A percentile compares a stretch with the other conserved stretches of the same genome.
These are phyloP conservation scores for Philotrypesis tridentata DNA, from an alignment of 1,140 invertebrate genomes.

Conservation along the genomic window DNA sequence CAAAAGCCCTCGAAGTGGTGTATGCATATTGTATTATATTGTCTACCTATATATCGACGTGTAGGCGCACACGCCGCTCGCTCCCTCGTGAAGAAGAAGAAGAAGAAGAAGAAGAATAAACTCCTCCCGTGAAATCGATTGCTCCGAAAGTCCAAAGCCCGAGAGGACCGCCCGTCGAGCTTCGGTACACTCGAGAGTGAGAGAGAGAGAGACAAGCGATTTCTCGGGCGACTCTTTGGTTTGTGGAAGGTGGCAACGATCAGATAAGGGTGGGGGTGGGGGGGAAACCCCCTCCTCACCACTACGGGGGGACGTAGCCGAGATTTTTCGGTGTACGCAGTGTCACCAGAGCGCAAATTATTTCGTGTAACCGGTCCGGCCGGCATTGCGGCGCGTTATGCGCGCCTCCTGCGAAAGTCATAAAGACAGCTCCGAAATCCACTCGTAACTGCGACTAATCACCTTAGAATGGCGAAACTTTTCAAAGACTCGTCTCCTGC, in stretches of 20 bases:
- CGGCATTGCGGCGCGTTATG: not conserved
- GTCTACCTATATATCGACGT: too few relatives aligned
- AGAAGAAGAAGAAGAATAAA: too few relatives aligned
- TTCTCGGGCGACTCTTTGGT: not conserved
- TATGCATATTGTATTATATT: too few relatives aligned
- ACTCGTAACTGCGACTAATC: not conserved
- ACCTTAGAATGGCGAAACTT: not conserved
- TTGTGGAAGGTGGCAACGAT: not conserved
- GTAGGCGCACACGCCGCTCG: slow-evolving; percentile 19
- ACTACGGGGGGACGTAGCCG: too few relatives aligned
- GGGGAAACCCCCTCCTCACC: too few relatives aligned
- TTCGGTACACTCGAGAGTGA: not conserved
- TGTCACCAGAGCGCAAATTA: not conserved
- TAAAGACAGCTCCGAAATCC: not conserved
- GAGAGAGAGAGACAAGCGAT: not conserved
- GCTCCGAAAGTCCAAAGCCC: slow-evolving; percentile 49
- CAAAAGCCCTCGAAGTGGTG: too few relatives aligned
- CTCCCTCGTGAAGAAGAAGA: too few relatives aligned
- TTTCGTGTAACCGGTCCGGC: not conserved
- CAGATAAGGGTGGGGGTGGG: not conserved
- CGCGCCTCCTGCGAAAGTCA: not conserved
- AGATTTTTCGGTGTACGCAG: not conserved
- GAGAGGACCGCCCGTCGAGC: slow-evolving; percentile 51
- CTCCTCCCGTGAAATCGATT: slow-evolving; percentile 60
- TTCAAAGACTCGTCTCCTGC: not conserved